Percentiles rank a stretch among this genome's conserved stretches.
These are phyloP conservation scores for Aplocera efformata DNA, from an alignment of 2,888 invertebrate genomes.

Conservation along the genomic window DNA sequence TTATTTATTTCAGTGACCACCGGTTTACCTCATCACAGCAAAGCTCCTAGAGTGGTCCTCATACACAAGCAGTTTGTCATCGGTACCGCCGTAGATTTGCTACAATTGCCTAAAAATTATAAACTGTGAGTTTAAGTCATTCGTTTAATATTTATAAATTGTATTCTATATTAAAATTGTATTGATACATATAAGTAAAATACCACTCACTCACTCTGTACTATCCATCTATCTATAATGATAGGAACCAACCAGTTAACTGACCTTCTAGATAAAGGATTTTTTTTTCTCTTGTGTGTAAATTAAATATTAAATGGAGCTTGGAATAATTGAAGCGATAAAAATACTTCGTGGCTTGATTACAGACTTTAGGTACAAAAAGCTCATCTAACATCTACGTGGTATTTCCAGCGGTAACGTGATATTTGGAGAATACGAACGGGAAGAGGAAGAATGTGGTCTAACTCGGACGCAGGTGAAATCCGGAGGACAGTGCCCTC, in stretches of 20 bases:
- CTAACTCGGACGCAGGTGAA: constrained; percentile 46
- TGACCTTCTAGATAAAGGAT: too few species aligned
- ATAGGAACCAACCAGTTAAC: too few species aligned
- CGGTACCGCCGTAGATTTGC: constrained; percentile 57
- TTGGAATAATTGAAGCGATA: too few species aligned
- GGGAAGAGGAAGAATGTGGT: constrained; percentile 60
- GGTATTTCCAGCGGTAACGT: constrained; percentile 50
- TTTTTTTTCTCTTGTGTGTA: too few species aligned
- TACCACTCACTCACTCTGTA: too few species aligned
- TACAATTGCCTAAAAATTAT: constrained; percentile 61
- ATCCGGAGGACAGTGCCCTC: constrained; percentile 46
- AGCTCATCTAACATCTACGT: too few species aligned
- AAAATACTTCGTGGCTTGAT: too few species aligned
- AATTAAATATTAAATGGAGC: too few species aligned
- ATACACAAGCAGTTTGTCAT: constrained; percentile 61
- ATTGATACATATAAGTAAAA: too few species aligned
- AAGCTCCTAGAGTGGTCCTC: constrained; percentile 59
- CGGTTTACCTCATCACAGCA: constrained; percentile 55
- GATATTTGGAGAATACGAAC: constrained; percentile 66
- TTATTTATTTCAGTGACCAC: constrained; percentile 45
- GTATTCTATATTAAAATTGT: constrained; percentile 1
- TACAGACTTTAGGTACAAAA: too few species aligned
- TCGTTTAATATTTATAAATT: neutral
- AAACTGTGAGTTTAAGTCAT: constrained; percentile 50
- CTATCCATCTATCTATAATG: too few species aligned